Evolutionary conservation across 2,797 vertebrate genomes (phyloP).

Genomic region (Muscicapa comitata): DNA sequence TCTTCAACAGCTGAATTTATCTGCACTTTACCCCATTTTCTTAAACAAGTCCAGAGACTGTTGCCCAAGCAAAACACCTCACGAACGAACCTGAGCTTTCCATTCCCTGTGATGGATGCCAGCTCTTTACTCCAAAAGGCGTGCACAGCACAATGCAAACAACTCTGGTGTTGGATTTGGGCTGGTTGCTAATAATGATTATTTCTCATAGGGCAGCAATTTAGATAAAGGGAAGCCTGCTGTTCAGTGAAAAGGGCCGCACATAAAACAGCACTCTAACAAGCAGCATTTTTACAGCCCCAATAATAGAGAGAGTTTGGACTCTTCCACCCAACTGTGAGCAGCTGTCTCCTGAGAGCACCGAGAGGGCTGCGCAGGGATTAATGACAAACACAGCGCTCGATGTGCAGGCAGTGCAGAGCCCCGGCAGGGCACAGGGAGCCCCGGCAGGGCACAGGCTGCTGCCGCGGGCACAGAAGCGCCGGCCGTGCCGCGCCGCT

Average conservation of each 20-base stretch:
- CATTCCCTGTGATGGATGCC: background rate
- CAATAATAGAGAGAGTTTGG: background rate
- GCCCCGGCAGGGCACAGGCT: too few relatives aligned
- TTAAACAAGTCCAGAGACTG: background rate
- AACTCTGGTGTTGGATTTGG: background rate
- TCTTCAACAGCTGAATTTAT: background rate
- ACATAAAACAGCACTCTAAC: background rate
- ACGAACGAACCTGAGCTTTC: background rate
- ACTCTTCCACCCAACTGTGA: background rate
- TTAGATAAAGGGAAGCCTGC: background rate
- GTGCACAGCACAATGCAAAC: accelerated
- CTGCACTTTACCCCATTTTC: background rate
- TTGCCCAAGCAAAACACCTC: background rate
- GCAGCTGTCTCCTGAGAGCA: background rate
- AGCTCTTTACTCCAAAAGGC: background rate
- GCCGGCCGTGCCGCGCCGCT: too few relatives aligned
- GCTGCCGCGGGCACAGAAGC: too few relatives aligned
- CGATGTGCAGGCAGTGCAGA: too few relatives aligned
- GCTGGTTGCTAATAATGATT: background rate
- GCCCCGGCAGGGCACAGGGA: too few relatives aligned
- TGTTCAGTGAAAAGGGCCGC: background rate
- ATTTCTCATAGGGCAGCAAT: background rate
- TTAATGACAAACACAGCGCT: background rate
- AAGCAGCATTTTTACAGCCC: background rate
- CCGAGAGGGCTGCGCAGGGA: background rate